Base-by-base conservation (phyloP, 2,797 vertebrate species). In the Tangara arthus region DNA sequence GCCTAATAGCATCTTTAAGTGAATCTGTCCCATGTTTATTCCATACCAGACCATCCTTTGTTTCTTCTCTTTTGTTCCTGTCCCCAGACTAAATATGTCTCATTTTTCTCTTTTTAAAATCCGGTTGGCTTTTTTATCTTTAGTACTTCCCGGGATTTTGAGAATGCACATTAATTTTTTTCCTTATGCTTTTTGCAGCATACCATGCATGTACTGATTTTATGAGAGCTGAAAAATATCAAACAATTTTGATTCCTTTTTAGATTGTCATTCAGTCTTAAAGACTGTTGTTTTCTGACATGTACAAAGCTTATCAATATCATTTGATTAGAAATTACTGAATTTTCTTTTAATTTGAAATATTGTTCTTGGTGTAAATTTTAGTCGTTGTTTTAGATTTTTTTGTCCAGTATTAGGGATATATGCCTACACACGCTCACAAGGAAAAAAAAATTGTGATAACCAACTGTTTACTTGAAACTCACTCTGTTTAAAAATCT, bases 1-100 rank as follows among this genome's bases (percentile, higher is more conserved):
- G 69, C n/a, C 49, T 84, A 77, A 75, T 61, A 80, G 37, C 41
- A 95, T 78, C 49, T 81, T 87, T 78, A 91, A 75, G 37, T 71
- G 46, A 28, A 44, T 30, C 26, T 79, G 28, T 70, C 10, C 17
- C 26, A 26, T 87, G 53, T 92, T 95, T 93, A 85, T 90, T 91
- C 0, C 2, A 32, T 76, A 79, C n/a, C 63, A 79, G 78, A 81
- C 35, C 9, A 63, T 76, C 42, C 32, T 85, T 93, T 93, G 68
- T 93, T 85, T 96, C 39, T 64, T 95, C 50, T 90, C 53, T 50
- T 66, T 28, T 77, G 13, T 90, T 93, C 63, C 32, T 92, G 92
- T 30, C 21, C 68, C 32, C n/a, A 41, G 55, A 90, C 65, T 91
- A 94, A 75, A 37, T 53, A 41, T 41, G 28, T 89, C 79, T 60